phyloP scores from a whole-genome alignment of 2,888 invertebrate species.

The Acanthoscelides obtectus region DNA sequence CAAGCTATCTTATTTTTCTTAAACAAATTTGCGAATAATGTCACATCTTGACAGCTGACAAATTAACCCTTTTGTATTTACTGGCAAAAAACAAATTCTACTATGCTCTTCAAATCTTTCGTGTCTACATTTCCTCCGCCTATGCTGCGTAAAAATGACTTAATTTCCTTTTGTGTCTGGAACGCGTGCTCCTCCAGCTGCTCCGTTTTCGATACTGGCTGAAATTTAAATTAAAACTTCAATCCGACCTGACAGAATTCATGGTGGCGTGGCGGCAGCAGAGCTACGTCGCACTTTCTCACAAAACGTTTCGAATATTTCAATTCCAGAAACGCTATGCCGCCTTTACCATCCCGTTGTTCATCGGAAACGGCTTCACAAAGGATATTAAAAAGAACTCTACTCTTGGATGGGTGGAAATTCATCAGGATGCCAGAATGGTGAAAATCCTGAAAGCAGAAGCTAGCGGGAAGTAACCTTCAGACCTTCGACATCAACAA shows the following conservation, averaged over 20 bases:
- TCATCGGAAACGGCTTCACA: not conserved
- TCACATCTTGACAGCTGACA: too few species aligned
- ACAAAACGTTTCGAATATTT: not conserved
- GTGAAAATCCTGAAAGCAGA: too few species aligned
- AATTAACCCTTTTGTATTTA: too few species aligned
- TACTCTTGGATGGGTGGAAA: too few species aligned
- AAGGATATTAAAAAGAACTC: not conserved
- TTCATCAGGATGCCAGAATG: too few species aligned
- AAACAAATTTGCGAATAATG: too few species aligned
- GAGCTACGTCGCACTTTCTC: not conserved
- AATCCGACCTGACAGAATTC: not conserved
- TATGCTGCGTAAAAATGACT: not conserved
- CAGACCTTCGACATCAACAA: too few species aligned
- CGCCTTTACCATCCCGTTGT: not conserved
- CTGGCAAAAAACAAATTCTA: too few species aligned
- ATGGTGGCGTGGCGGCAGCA: not conserved
- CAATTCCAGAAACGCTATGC: not conserved
- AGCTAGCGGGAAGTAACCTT: too few species aligned
- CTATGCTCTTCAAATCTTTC: too few species aligned
- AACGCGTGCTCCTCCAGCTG: not conserved
- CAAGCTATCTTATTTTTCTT: too few species aligned
- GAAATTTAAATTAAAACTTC: slow-evolving; percentile 18
- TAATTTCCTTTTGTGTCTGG: not conserved
- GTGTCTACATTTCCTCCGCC: too few species aligned
- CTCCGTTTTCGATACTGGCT: not conserved